phyloP scores from a whole-genome alignment of 2,888 invertebrate genomes.

The Toxonevra muliebris region DNA sequence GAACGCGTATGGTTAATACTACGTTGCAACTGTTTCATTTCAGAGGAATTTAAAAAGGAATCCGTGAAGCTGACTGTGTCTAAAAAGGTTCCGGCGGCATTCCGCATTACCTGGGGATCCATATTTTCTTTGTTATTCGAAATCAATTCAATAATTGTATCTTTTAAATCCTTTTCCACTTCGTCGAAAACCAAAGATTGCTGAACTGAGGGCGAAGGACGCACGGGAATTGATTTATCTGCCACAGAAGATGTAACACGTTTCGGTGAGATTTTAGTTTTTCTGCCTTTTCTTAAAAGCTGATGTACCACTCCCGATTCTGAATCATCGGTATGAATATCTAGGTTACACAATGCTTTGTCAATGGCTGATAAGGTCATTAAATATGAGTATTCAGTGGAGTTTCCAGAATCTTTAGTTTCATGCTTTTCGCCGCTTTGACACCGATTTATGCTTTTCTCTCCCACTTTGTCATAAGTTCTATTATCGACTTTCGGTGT shows the following conservation, averaged over 20 bases:
- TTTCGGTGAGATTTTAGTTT: background rate
- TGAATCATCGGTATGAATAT: conserved; percentile 53
- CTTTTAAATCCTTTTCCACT: conserved; percentile 4
- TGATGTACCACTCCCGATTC: conserved; percentile 49
- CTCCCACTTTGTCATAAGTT: conserved; percentile 45
- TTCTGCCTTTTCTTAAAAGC: conserved; percentile 39
- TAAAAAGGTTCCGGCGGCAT: conserved; percentile 38
- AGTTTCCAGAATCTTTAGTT: conserved; percentile 49
- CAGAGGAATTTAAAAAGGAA: conserved; percentile 55
- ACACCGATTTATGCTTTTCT: background rate
- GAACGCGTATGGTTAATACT: conserved; percentile 45
- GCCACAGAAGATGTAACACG: background rate
- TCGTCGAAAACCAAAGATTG: conserved; percentile 9
- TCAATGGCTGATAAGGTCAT: conserved; percentile 60
- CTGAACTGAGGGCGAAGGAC: conserved; percentile 13
- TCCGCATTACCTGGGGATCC: conserved; percentile 42
- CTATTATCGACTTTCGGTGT: conserved; percentile 57
- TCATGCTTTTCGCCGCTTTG: conserved; percentile 42
- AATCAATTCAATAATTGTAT: conserved; percentile 31
- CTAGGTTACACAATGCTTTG: conserved; percentile 56
- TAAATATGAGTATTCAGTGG: conserved; percentile 51
- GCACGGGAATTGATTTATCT: background rate
- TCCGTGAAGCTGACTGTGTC: conserved; percentile 61
- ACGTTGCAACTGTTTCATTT: conserved; percentile 50
- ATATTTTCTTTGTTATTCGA: conserved; percentile 56